Base-by-base conservation (phyloP, 92 coral and sea anemone genomes). In the Actinernus sp. region DNA sequence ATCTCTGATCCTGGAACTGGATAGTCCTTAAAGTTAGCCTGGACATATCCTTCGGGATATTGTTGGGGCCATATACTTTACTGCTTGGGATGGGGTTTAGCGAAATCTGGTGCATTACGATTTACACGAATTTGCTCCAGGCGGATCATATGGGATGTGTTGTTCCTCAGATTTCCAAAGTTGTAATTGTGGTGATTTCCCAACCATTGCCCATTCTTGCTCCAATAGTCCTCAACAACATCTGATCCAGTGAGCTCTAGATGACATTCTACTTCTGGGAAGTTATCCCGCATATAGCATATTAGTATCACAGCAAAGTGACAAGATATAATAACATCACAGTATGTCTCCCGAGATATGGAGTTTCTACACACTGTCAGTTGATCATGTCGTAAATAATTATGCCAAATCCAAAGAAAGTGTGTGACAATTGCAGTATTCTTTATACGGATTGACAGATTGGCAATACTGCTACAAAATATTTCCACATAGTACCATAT, bases 151-250 rank as follows among this genome's bases (percentile, higher is more conserved):
- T 71, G 87, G 1, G 75, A 54, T 1, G 29, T 4, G 18, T 63
- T 81, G 25, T 57, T 39, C 7, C 36, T 28, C 16, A 81, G 67
- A 36, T 82, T 82, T 11, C 76, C 82, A 62, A 56, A 74, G 57
- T 58, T 55, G 73, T 73, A 82, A 31, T 82, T 82, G 41, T 82
- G 76, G 77, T 82, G 88, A 63, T 82, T 82, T 10, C 82, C 77
- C 11, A 82, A 71, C 88, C 82, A 73, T 39, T 82, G 82, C 26
- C 73, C 78, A 52, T 82, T 81, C 32, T 71, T 70, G 39, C 80
- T 71, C 87, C 78, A 80, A 45, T 70, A 81, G 11, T 49, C 71
- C 43, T 82, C 88, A 9, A 82, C 50, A 18, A 48, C 64, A 45
- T 74, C 78, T 2, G 66, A 65, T 1, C 88, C 88, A 13, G 76